These are phyloP conservation scores for Halictus rubicundus DNA, from an alignment of 1,140 invertebrate genomes.

Conservation along the genomic window DNA sequence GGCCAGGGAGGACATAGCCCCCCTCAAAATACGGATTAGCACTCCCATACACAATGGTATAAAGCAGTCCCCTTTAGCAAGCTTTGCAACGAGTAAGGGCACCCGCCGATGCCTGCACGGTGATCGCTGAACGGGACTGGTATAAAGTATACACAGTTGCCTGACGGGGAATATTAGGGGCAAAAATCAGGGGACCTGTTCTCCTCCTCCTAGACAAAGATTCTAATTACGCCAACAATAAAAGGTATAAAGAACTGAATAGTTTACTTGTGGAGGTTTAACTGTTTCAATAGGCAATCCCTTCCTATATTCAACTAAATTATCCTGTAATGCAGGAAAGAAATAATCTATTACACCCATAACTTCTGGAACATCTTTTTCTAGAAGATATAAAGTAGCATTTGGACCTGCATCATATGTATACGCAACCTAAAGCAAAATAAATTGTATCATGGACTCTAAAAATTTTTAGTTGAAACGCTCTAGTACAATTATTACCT, in stretches of 20 bases:
- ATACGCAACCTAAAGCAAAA: constrained; percentile 88
- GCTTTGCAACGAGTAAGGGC: no score
- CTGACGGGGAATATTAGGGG: no score
- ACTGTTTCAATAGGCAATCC: constrained; percentile 79
- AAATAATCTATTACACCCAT: constrained; percentile 85
- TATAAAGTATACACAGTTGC: no score
- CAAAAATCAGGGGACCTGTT: no score
- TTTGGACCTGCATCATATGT: constrained; percentile 99
- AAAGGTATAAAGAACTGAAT: neutral
- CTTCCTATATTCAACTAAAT: constrained; percentile 80
- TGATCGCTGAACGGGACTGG: no score
- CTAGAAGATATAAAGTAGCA: constrained; percentile 93
- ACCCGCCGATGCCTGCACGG: no score
- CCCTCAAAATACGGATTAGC: no score
- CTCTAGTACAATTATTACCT: constrained; percentile 78
- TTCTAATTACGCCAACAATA: no score
- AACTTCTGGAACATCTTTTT: constrained; percentile 87
- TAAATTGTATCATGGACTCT: constrained; percentile 28
- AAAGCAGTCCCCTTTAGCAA: no score
- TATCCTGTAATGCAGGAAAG: constrained; percentile 84
- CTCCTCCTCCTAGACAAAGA: no score
- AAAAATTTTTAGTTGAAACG: constrained; percentile 1
- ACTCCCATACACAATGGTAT: no score
- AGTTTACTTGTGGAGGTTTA: constrained; percentile 67
- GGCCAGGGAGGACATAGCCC: no score